Conservation (phyloP, 2,797 vertebrate genomes). For the Pangasius sanitwongsei region DNA sequence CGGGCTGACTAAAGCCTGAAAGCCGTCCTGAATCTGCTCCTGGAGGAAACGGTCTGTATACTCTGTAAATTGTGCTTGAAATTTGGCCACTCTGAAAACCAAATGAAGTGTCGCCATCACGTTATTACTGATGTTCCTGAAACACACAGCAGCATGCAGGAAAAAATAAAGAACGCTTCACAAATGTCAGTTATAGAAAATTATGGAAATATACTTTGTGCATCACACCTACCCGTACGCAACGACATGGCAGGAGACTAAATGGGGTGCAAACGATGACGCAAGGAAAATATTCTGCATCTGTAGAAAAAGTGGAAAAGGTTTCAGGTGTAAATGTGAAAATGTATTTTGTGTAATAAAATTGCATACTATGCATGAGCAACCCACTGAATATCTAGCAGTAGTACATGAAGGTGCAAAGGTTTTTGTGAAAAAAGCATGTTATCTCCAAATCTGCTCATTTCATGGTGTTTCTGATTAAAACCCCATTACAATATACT, state of each 20-base stretch:
- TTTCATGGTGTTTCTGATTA: background rate
- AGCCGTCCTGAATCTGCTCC: conserved; percentile 77
- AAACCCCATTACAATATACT: background rate
- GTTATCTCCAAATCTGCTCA: background rate
- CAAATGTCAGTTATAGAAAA: background rate
- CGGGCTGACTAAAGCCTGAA: conserved; percentile 72
- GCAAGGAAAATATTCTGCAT: conserved; percentile 80
- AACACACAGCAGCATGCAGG: background rate
- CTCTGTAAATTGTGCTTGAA: conserved; percentile 59
- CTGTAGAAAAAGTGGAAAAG: conserved; percentile 69
- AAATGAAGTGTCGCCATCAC: conserved; percentile 82
- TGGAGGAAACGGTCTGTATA: conserved; percentile 76
- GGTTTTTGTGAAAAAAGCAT: background rate
- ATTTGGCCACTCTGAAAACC: conserved; percentile 74
- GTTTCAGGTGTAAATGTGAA: background rate
- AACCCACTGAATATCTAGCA: background rate
- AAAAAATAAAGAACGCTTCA: background rate
- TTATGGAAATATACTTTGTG: background rate
- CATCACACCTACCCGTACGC: conserved; percentile 82
- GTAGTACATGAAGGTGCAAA: background rate
- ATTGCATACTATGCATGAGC: too few species aligned
- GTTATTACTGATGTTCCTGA: conserved; percentile 79
- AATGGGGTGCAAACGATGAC: conserved; percentile 80
- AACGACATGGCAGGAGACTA: conserved; percentile 79
- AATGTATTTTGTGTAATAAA: background rate